Evolutionary conservation across 2,797 vertebrate genomes (phyloP).

Genomic region (Monodelphis domestica): DNA sequence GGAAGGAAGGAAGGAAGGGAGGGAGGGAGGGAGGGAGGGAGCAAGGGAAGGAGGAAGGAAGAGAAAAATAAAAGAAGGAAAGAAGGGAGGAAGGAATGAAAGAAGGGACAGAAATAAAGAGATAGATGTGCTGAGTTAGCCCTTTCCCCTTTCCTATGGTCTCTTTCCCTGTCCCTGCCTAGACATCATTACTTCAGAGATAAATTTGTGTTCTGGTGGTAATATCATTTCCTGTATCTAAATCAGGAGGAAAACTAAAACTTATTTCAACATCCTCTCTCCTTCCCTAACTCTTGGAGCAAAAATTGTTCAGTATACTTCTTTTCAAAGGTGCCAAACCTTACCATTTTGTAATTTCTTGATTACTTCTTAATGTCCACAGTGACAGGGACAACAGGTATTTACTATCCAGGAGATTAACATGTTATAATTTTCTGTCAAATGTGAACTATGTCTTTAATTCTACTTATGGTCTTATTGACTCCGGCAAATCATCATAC

Average conservation of each 20-base stretch:
- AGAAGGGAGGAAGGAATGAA: background rate
- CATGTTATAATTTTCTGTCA: background rate
- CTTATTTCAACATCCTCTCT: background rate
- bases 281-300: background rate
- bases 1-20: too few relatives aligned
- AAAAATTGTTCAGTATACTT: background rate
- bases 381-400: too few relatives aligned
- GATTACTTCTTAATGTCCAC: too few relatives aligned
- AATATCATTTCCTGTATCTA: background rate
- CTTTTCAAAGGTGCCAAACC: background rate
- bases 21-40: too few relatives aligned
- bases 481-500: background rate
- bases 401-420: too few relatives aligned
- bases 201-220: background rate
- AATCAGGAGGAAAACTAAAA: background rate
- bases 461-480: background rate
- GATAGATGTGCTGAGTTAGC: too few relatives aligned
- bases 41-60: background rate
- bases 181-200: background rate
- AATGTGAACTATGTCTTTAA: background rate
- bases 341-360: too few relatives aligned
- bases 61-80: too few relatives aligned
- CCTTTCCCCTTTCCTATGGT: background rate
- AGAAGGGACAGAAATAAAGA: too few relatives aligned
- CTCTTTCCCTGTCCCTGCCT: background rate